Evolutionary conservation across 2,113 vertebrate species (phyloP).

Genomic region (Macrotis lagotis): DNA sequence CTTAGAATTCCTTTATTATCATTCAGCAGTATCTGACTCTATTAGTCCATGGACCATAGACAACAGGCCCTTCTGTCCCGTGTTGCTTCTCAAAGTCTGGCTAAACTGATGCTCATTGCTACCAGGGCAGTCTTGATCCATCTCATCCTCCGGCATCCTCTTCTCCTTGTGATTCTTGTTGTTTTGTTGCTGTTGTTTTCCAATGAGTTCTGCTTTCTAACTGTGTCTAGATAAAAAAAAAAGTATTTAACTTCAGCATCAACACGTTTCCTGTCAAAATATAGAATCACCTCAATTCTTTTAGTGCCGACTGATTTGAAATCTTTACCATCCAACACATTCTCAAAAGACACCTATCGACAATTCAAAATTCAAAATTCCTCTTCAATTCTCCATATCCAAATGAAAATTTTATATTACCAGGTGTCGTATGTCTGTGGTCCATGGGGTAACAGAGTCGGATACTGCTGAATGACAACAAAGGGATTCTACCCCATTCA

Average conservation of each 20-base stretch:
- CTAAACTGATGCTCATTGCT: neutral
- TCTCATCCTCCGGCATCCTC: neutral
- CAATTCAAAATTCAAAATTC: too few relatives aligned
- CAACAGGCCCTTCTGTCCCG: neutral
- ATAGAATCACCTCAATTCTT: neutral
- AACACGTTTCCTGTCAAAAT: neutral
- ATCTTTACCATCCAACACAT: neutral
- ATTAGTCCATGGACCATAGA: neutral
- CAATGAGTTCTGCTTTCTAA: neutral
- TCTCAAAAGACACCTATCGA: neutral
- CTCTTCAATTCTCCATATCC: too few relatives aligned
- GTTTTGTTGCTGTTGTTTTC: too few relatives aligned
- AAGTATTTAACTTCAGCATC: neutral
- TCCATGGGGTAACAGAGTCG: too few relatives aligned
- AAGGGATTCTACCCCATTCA: fast-evolving
- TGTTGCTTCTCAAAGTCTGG: neutral
- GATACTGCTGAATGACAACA: too few relatives aligned
- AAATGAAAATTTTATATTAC: too few relatives aligned
- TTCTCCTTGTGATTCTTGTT: too few relatives aligned
- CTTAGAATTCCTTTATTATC: neutral
- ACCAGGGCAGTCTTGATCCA: neutral
- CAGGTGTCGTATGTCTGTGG: too few relatives aligned
- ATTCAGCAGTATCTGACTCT: neutral
- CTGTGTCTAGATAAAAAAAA: too few relatives aligned
- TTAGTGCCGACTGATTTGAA: neutral